phyloP scores from a whole-genome alignment of 1,140 invertebrate species.

The Bursaphelenchus mucronatus region DNA sequence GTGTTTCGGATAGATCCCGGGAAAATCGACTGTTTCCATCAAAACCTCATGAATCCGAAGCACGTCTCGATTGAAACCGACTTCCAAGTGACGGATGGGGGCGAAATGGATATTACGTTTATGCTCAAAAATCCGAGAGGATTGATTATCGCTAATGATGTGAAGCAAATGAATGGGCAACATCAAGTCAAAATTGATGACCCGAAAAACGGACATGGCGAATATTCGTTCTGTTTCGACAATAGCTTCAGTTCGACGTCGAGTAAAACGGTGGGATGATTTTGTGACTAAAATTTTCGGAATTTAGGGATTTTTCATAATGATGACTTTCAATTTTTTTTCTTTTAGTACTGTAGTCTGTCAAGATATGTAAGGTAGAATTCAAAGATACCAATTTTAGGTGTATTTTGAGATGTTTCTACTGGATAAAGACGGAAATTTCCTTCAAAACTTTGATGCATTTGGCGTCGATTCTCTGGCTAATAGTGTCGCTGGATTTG shows the following conservation, averaged over 20 bases:
- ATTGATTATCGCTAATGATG: conserved; percentile 55
- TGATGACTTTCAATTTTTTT: too few species aligned
- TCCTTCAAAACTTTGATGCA: conserved; percentile 34
- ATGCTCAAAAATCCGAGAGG: conserved; percentile 52
- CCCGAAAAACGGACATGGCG: conserved; percentile 52
- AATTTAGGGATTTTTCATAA: too few species aligned
- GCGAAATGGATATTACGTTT: conserved; percentile 63
- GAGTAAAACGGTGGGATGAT: conserved; percentile 48
- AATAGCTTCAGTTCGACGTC: conserved; percentile 63
- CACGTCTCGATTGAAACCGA: conserved; percentile 40
- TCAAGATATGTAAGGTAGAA: too few species aligned
- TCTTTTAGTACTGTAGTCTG: too few species aligned
- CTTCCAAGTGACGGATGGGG: conserved; percentile 62
- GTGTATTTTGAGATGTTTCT: conserved; percentile 63
- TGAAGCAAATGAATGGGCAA: conserved; percentile 58
- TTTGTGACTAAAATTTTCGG: neutral
- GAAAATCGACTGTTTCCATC: conserved; percentile 41
- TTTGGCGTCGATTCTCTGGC: conserved; percentile 15
- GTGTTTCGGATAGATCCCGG: conserved; percentile 27
- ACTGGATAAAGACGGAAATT: conserved; percentile 58
- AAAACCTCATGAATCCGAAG: conserved; percentile 35
- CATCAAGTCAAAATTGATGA: conserved; percentile 42
- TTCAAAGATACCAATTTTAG: conserved; percentile 36
- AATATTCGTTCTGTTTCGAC: conserved; percentile 64
- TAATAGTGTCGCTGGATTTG: conserved; percentile 16